Evolutionary conservation across 2,888 invertebrate genomes (phyloP).

Genomic region (Watsonalla binaria): DNA sequence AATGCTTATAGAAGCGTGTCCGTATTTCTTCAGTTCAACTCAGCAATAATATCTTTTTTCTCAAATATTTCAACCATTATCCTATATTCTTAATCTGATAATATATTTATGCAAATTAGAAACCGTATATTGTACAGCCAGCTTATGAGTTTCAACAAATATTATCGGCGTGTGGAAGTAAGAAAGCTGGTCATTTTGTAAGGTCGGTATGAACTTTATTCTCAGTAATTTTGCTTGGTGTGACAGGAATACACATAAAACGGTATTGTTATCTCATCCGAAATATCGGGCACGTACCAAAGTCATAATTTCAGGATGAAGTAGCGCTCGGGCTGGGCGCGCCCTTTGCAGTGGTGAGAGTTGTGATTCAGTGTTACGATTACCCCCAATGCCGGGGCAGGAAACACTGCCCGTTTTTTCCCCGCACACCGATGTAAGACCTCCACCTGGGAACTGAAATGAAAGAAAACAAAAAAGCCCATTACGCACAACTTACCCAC

Average conservation of each 20-base stretch:
- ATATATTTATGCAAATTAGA: too few species aligned
- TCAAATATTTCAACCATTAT: too few species aligned
- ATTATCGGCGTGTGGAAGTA: too few species aligned
- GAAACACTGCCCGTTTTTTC: constrained; percentile 24
- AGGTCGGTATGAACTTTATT: constrained; percentile 28
- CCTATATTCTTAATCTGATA: too few species aligned
- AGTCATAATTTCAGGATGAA: constrained; percentile 70
- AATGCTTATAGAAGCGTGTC: too few species aligned
- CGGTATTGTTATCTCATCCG: constrained; percentile 66
- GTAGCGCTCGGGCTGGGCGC: constrained; percentile 58
- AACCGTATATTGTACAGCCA: too few species aligned
- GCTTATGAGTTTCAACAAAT: too few species aligned
- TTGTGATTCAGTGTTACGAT: constrained; percentile 65
- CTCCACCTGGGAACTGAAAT: constrained; percentile 43
- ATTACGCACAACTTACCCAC: constrained; percentile 36
- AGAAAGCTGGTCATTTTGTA: constrained; percentile 23
- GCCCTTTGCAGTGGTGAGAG: constrained; percentile 51
- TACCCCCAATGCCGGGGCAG: constrained; percentile 33
- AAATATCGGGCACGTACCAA: constrained; percentile 70
- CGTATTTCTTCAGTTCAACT: too few species aligned
- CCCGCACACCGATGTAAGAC: constrained; percentile 25
- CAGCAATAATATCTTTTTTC: too few species aligned
- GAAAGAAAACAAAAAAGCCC: constrained; percentile 46
- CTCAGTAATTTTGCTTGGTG: constrained; percentile 51
- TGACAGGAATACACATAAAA: constrained; percentile 58